phyloP scores from a whole-genome alignment of 2,113 vertebrate genomes.

The Sebastes schlegelii region DNA sequence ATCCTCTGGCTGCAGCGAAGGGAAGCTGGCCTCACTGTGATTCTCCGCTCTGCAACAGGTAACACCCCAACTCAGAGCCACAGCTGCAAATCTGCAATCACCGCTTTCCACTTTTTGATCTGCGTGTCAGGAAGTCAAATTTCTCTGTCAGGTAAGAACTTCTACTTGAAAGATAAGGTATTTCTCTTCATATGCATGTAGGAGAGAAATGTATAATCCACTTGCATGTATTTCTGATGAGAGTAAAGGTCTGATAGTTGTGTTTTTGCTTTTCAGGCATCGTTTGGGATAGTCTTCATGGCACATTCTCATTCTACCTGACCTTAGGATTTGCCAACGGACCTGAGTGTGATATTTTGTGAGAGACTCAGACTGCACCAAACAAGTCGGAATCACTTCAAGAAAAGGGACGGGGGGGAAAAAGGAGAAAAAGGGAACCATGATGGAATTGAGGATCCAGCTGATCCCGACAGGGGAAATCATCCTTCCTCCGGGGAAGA shows the following conservation, averaged over 20 bases:
- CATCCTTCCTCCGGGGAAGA: constrained; percentile 76
- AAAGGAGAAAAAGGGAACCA: constrained; percentile 17
- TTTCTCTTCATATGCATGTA: not conserved
- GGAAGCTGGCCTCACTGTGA: constrained; percentile 43
- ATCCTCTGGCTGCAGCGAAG: constrained; percentile 59
- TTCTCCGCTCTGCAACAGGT: constrained; percentile 68
- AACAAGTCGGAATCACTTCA: not conserved
- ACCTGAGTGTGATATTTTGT: not conserved
- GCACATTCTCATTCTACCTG: not conserved
- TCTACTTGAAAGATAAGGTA: not conserved
- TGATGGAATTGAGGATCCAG: constrained; percentile 81
- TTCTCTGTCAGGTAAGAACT: constrained; percentile 21
- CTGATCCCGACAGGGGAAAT: constrained; percentile 80
- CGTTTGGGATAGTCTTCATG: not conserved
- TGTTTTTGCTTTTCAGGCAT: constrained; percentile 14
- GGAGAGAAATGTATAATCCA: not conserved
- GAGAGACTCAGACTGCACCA: not conserved
- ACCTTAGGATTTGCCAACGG: constrained; percentile 8
- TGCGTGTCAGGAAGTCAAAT: not conserved
- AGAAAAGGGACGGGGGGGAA: not conserved
- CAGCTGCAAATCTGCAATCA: not conserved
- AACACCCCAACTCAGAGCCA: constrained; percentile 45
- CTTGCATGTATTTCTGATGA: not conserved
- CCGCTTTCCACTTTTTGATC: not conserved
- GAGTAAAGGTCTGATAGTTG: not conserved